phyloP scores from a whole-genome alignment of 2,113 vertebrate species.

The Chrysochloris asiatica region DNA sequence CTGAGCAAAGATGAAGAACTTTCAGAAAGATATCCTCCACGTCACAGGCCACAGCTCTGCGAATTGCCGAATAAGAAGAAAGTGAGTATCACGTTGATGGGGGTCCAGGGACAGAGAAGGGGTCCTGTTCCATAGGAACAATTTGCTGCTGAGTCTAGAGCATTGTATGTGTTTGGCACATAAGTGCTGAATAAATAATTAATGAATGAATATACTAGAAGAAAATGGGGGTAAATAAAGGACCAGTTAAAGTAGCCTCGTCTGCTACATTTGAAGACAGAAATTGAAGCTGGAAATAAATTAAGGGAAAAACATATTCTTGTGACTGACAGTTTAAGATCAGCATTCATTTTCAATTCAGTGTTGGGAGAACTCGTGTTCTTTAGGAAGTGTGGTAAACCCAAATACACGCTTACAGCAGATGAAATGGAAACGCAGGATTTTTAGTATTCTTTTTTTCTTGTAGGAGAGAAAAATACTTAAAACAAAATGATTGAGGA shows the following conservation, averaged over 20 bases:
- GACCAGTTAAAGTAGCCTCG: background rate
- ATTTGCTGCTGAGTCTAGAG: background rate
- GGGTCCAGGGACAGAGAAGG: background rate
- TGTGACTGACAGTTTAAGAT: background rate
- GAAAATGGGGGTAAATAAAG: background rate
- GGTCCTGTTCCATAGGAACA: background rate
- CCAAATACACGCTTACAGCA: background rate
- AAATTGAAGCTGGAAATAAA: background rate
- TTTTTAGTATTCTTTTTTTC: no score
- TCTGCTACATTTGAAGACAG: background rate
- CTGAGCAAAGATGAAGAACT: constrained; percentile 69
- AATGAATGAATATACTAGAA: background rate
- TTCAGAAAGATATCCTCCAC: constrained; percentile 60
- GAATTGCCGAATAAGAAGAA: constrained; percentile 47
- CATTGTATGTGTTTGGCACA: background rate
- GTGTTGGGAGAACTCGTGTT: background rate
- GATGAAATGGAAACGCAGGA: background rate
- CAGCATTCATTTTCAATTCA: background rate
- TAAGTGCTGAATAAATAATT: background rate
- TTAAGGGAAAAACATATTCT: background rate
- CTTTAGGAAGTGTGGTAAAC: background rate
- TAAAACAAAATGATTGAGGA: background rate
- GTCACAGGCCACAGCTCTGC: constrained; percentile 7
- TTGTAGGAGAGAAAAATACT: background rate
- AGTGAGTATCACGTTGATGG: constrained; percentile 69